phyloP scores from a whole-genome alignment of 37 sponge, comb jelly and placozoan species.

The Beroe ovata region DNA sequence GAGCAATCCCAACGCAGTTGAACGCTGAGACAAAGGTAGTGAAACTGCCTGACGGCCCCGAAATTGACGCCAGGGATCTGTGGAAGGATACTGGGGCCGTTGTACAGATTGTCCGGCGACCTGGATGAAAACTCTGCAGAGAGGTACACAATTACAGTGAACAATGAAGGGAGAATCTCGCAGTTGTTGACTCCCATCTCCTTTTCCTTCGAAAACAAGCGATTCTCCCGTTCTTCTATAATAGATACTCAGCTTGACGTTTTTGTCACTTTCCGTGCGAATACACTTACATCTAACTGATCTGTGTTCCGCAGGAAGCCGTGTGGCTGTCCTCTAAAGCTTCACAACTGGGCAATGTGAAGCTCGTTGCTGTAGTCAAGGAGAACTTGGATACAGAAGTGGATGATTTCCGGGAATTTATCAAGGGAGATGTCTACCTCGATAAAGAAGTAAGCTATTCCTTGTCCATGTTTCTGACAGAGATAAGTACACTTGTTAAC shows the following conservation, averaged over 20 bases:
- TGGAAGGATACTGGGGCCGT: constrained; percentile 58
- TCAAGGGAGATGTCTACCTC: constrained; percentile 18
- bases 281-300: no score
- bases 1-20: not conserved
- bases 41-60: constrained; percentile 32
- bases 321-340: constrained; percentile 63
- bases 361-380: constrained; percentile 23
- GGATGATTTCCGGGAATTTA: constrained; percentile 26
- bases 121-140: constrained; percentile 59
- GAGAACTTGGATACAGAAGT: constrained; percentile 34
- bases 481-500: no score
- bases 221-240: no score
- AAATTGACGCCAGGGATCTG: not conserved
- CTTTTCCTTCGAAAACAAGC: no score
- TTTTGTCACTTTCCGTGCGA: no score
- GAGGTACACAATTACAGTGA: no score
- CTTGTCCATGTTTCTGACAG: no score
- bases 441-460: constrained; percentile 14
- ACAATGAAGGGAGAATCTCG: no score
- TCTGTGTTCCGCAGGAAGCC: constrained; percentile 53
- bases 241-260: no score
- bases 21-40: constrained; percentile 42
- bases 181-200: no score
- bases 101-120: constrained; percentile 19
- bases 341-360: constrained; percentile 64